phyloP scores from a whole-genome alignment of 2,888 invertebrate genomes.

The Venusia cambrica region DNA sequence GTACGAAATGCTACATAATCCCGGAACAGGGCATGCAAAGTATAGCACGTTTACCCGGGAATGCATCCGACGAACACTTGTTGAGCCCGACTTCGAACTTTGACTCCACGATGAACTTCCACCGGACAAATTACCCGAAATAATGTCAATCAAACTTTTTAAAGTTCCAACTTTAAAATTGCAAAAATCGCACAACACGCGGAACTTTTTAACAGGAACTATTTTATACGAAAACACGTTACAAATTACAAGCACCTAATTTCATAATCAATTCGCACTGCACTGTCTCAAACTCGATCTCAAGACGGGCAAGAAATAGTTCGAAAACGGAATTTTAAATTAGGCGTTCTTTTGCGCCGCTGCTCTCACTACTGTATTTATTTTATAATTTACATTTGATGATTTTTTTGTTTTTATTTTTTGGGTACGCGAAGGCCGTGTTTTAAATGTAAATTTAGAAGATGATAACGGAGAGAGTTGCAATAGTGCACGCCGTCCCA shows the following conservation, averaged over 20 bases:
- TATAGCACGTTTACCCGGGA: constrained; percentile 74
- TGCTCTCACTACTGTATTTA: constrained; percentile 24
- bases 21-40: constrained; percentile 73
- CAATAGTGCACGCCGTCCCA: constrained; percentile 73
- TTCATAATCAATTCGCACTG: constrained; percentile 53
- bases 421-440: constrained; percentile 26
- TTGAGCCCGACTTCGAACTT: constrained; percentile 65
- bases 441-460: constrained; percentile 49
- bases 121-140: constrained; percentile 46
- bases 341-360: constrained; percentile 26
- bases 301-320: constrained; percentile 60
- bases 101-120: constrained; percentile 41
- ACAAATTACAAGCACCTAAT: constrained; percentile 54
- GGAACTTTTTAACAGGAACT: constrained; percentile 45
- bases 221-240: constrained; percentile 36
- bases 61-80: constrained; percentile 75
- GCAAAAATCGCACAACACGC: constrained; percentile 18
- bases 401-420: constrained; percentile 21
- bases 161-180: constrained; percentile 30
- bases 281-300: constrained; percentile 60
- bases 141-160: constrained; percentile 36
- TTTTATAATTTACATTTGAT: constrained; percentile 29
- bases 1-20: constrained; percentile 57
- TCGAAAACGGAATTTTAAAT: constrained; percentile 28
- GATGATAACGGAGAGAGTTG: constrained; percentile 63